Conservation (phyloP, 2,113 vertebrate genomes). For the Brachyhypopomus gauderio region DNA sequence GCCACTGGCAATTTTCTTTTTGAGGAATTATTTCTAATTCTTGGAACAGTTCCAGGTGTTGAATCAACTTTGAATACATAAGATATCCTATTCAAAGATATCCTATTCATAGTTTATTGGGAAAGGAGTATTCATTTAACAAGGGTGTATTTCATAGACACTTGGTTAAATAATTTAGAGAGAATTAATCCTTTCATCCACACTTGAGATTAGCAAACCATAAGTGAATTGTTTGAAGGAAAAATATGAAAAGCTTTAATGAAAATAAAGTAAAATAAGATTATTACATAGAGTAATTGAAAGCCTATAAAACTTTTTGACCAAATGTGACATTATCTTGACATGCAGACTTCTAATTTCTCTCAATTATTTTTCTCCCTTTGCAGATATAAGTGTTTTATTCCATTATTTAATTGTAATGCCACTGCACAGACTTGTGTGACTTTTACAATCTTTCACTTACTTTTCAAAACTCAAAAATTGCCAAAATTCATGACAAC, state of each 20-base stretch:
- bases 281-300: constrained; percentile 56
- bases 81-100: constrained; percentile 71
- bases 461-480: constrained; percentile 10
- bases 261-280: constrained; percentile 64
- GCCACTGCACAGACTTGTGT: constrained; percentile 20
- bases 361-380: constrained; percentile 34
- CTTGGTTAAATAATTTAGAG: constrained; percentile 65
- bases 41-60: constrained; percentile 69
- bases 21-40: constrained; percentile 63
- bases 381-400: constrained; percentile 48
- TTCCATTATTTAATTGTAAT: constrained; percentile 45
- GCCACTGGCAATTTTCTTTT: constrained; percentile 70
- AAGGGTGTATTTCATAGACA: constrained; percentile 62
- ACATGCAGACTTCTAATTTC: constrained; percentile 56
- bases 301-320: constrained; percentile 60
- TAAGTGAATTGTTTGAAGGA: constrained; percentile 72
- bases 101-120: constrained; percentile 70
- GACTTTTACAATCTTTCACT: constrained; percentile 31
- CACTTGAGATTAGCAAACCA: constrained; percentile 70
- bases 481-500: neutral
- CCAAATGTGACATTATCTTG: constrained; percentile 65
- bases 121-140: constrained; percentile 69
- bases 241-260: constrained; percentile 68
- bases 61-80: constrained; percentile 65
- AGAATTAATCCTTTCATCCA: constrained; percentile 70